A percentile compares a stretch with the other conserved stretches of the same genome.
Conservation (phyloP, 2,113 vertebrate species). For the Ceyx melanurus region DNA sequence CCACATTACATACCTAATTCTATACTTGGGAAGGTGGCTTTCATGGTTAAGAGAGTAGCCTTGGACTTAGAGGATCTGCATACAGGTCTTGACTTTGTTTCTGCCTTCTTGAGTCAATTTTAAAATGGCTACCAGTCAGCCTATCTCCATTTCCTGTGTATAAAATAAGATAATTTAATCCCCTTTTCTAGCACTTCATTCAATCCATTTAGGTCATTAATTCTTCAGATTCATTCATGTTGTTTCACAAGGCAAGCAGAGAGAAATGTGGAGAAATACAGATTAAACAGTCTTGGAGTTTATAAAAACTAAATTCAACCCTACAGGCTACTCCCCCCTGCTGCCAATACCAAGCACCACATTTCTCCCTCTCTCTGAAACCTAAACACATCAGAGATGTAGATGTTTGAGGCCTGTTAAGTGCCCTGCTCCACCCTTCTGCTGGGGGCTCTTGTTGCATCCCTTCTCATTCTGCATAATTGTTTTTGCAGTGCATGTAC, state of each 20-base stretch:
- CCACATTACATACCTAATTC: not conserved
- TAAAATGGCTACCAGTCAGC: not conserved
- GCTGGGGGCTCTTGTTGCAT: not conserved
- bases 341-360: not conserved
- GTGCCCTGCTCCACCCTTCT: not conserved
- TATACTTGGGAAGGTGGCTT: not conserved
- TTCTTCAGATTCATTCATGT: not conserved
- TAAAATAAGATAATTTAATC: not conserved
- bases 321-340: not conserved
- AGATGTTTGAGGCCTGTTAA: not conserved
- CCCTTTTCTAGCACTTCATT: not conserved
- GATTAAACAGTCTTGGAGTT: not conserved
- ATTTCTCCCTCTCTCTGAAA: not conserved
- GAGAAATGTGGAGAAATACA: not conserved
- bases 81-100: not conserved
- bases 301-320: not conserved
- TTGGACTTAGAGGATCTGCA: not conserved
- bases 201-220: not conserved
- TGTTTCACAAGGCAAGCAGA: not conserved
- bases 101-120: not conserved
- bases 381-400: not conserved
- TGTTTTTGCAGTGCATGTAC: conserved; percentile 16
- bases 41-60: not conserved
- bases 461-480: not conserved
- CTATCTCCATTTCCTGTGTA: not conserved